Evolutionary conservation across 2,113 vertebrate genomes (phyloP).

Genomic region (Podarcis raffonei): DNA sequence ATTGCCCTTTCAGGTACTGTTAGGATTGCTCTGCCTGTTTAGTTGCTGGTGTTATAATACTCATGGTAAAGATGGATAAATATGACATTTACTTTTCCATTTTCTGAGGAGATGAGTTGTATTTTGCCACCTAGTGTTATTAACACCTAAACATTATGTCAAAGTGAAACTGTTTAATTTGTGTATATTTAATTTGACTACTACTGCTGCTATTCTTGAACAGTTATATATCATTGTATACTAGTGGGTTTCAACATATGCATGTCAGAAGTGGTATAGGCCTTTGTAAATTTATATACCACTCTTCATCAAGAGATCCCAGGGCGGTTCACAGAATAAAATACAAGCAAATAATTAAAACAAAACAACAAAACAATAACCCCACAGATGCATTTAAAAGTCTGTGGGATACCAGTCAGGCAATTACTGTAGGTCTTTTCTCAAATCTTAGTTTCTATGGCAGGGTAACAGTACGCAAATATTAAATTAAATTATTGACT

Average conservation of each 20-base stretch:
- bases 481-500: not conserved
- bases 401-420: too few relatives aligned
- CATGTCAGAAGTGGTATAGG: not conserved
- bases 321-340: too few relatives aligned
- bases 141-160: not conserved
- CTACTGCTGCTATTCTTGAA: not conserved
- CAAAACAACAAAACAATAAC: too few relatives aligned
- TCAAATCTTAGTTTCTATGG: not conserved
- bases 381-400: too few relatives aligned
- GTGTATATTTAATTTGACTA: not conserved
- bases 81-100: not conserved
- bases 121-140: not conserved
- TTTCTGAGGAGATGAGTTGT: not conserved
- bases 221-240: not conserved
- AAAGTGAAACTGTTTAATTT: not conserved
- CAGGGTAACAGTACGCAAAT: not conserved
- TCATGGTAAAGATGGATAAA: too few relatives aligned
- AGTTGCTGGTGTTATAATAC: too few relatives aligned
- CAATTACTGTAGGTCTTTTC: too few relatives aligned
- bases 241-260: not conserved
- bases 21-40: too few relatives aligned
- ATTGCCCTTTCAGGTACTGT: too few relatives aligned
- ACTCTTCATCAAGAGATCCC: too few relatives aligned
- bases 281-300: not conserved
- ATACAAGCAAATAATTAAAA: too few relatives aligned